Percentiles rank a stretch among this genome's conserved stretches.
Evolutionary conservation across 2,113 vertebrate genomes (phyloP).

Genomic region (Abramis brama): DNA sequence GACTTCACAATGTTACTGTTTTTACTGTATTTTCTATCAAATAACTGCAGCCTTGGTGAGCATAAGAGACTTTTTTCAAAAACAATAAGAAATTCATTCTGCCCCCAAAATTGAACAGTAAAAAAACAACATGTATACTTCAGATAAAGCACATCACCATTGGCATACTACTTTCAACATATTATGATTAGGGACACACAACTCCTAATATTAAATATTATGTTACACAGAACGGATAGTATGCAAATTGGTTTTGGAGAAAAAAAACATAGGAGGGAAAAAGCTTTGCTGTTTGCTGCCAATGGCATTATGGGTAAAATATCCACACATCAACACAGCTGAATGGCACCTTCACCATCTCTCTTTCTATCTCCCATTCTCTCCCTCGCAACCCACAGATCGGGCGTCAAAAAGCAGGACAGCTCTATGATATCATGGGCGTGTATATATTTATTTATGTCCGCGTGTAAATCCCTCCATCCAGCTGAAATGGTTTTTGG

Average conservation of each 20-base stretch:
- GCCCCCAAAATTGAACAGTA: no score
- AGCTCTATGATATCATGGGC: constrained; percentile 25
- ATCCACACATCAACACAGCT: not conserved
- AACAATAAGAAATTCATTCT: not conserved
- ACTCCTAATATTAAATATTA: not conserved
- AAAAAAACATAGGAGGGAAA: not conserved
- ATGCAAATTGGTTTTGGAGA: not conserved
- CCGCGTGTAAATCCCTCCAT: constrained; percentile 46
- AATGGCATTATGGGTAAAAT: not conserved
- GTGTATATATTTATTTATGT: constrained; percentile 40
- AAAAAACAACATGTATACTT: not conserved
- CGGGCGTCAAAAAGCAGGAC: constrained; percentile 66
- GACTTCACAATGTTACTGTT: not conserved
- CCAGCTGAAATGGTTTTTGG: constrained; percentile 35
- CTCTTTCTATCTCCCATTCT: not conserved
- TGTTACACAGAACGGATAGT: not conserved
- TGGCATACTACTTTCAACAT: not conserved
- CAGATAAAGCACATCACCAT: not conserved
- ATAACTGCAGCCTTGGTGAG: not conserved
- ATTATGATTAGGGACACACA: not conserved
- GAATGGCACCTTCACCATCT: constrained; percentile 22
- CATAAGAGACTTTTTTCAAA: not conserved
- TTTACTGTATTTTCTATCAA: not conserved
- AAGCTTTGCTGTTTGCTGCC: not conserved
- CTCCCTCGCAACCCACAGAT: not conserved